Conservation (phyloP, 2,113 vertebrate species). For the Pseudonaja textilis region DNA sequence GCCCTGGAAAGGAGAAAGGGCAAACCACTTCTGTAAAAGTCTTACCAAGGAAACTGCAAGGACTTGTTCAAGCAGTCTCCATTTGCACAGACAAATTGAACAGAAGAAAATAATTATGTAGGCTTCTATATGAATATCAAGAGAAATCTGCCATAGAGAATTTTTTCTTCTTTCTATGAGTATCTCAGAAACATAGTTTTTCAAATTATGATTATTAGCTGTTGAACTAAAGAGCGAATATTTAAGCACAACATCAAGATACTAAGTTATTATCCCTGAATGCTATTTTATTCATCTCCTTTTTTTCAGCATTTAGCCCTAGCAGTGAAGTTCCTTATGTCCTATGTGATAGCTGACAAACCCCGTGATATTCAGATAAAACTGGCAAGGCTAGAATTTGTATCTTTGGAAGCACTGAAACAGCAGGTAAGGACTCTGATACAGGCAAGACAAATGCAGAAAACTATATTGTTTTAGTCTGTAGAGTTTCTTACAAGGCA, state of each 20-base stretch:
- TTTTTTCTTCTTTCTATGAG: not conserved
- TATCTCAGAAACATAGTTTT: not conserved
- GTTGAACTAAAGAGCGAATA: not conserved
- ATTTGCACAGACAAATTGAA: not conserved
- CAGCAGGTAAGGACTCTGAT: constrained; percentile 79
- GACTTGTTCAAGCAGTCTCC: not conserved
- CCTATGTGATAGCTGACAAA: constrained; percentile 90
- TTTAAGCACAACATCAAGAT: not conserved
- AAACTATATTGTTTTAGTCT: not conserved
- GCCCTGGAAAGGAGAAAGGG: not conserved
- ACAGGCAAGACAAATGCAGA: not conserved
- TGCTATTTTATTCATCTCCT: not conserved
- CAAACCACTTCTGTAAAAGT: not conserved
- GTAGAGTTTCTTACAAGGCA: too few species aligned
- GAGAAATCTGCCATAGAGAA: not conserved
- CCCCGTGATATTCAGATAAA: constrained; percentile 85
- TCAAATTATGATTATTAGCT: not conserved
- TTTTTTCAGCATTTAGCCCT: constrained; percentile 83
- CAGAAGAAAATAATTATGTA: not conserved
- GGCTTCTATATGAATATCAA: not conserved
- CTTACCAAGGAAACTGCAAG: not conserved
- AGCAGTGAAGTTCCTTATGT: constrained; percentile 90
- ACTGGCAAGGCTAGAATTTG: constrained; percentile 87
- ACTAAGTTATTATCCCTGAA: not conserved
- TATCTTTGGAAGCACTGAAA: constrained; percentile 93